Conservation (phyloP, 2,113 vertebrate species). For the Alces alces region DNA sequence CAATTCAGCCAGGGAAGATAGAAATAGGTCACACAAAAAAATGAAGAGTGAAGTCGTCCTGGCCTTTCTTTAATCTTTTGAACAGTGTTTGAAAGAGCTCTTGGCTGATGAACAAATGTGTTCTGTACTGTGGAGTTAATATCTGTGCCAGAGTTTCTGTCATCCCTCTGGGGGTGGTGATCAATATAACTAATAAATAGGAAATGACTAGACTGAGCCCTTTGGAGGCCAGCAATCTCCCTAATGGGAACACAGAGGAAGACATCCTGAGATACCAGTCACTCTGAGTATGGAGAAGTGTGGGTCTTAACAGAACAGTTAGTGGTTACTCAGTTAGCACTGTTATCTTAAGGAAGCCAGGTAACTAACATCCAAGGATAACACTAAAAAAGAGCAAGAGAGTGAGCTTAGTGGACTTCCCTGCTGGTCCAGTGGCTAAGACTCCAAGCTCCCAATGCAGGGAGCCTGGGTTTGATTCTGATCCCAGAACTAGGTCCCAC, state of each 20-base stretch:
- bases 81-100: constrained; percentile 48
- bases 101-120: constrained; percentile 51
- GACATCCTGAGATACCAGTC: neutral
- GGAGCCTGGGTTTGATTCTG: neutral
- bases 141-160: constrained; percentile 58
- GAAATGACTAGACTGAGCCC: constrained; percentile 34
- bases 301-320: neutral
- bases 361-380: neutral
- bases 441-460: neutral
- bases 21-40: constrained; percentile 63
- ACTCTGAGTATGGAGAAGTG: neutral
- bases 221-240: neutral
- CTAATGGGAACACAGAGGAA: neutral
- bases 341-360: neutral
- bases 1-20: constrained; percentile 47
- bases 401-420: neutral
- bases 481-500: neutral
- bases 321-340: neutral
- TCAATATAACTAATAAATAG: constrained; percentile 65
- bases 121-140: constrained; percentile 58
- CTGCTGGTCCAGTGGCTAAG: neutral
- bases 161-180: constrained; percentile 30
- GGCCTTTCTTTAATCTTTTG: constrained; percentile 59
- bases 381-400: neutral
- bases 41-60: neutral